phyloP scores from a whole-genome alignment of 1,140 invertebrate genomes.

The Trissolcus basalis region DNA sequence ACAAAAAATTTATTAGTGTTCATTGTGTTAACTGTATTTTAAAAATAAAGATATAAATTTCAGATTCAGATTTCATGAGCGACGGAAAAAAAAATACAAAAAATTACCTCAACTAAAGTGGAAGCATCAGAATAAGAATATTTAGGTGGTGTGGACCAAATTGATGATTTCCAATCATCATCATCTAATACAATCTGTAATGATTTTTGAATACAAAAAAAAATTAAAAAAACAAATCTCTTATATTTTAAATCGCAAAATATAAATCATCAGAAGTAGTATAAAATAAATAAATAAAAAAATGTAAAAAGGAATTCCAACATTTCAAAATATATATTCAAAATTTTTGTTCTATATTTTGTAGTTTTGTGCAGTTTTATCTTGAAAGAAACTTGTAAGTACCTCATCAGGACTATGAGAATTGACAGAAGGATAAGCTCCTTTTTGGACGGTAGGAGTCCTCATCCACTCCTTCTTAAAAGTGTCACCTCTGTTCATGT shows the following conservation, averaged over 20 bases:
- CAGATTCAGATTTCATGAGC: too few relatives aligned
- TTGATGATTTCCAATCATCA: conserved; percentile 67
- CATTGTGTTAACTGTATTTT: too few relatives aligned
- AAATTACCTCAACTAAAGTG: conserved; percentile 66
- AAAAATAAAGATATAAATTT: too few relatives aligned
- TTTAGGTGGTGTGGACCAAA: conserved; percentile 70
- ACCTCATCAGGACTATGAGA: conserved; percentile 65
- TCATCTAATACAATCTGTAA: conserved; percentile 44
- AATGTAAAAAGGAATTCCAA: conserved; percentile 15
- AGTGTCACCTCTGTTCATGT: conserved; percentile 51
- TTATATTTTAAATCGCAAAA: too few relatives aligned
- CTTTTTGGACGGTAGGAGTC: conserved; percentile 55
- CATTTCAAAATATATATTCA: too few relatives aligned
- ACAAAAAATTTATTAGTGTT: too few relatives aligned
- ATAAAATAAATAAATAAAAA: too few relatives aligned
- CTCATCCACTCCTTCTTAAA: conserved; percentile 66
- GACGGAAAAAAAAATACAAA: conserved; percentile 5
- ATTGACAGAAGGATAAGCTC: conserved; percentile 63
- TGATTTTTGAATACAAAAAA: neutral
- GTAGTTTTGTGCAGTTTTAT: too few relatives aligned
- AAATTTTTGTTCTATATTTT: too few relatives aligned
- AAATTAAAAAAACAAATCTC: conserved; percentile 7
- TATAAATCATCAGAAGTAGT: too few relatives aligned
- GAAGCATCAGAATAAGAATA: conserved; percentile 63
- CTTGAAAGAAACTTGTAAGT: conserved; percentile 1